Percentiles rank a stretch among this genome's conserved stretches.
Evolutionary conservation across 2,113 vertebrate species (phyloP).

Genomic region (Gopherus evgoodei): DNA sequence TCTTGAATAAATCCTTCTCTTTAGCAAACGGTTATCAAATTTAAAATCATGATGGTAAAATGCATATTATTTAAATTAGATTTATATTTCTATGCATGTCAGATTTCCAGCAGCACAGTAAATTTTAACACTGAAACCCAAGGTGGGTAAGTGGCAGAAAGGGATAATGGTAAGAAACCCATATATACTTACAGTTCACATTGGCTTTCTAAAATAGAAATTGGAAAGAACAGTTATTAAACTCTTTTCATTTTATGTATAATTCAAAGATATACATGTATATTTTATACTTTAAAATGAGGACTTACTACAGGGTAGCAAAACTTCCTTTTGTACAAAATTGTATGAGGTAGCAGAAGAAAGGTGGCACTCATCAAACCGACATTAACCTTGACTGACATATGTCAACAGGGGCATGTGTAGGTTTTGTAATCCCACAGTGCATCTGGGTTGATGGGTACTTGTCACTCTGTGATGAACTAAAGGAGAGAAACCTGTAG

Average conservation of each 20-base stretch:
- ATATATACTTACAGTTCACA: background rate
- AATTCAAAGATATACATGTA: background rate
- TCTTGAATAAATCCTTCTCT: background rate
- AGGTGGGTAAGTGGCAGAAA: background rate
- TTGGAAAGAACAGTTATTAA: background rate
- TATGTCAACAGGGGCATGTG: background rate
- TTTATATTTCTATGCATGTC: background rate
- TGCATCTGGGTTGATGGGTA: background rate
- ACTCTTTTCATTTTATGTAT: background rate
- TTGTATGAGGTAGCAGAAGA: background rate
- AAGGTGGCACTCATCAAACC: background rate
- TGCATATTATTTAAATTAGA: background rate
- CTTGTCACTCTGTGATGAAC: background rate
- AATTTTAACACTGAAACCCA: background rate
- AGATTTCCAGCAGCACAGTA: background rate
- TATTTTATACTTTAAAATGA: slow-evolving; percentile 36
- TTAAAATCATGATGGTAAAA: background rate
- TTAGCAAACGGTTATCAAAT: background rate
- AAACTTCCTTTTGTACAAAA: accelerated
- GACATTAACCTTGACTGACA: background rate
- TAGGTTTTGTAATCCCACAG: background rate
- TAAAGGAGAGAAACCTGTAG: background rate
- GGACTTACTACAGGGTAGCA: background rate
- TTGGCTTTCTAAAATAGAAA: background rate
- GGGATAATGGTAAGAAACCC: background rate